Evolutionary conservation across 2,888 invertebrate species (phyloP), one percentile per base, ranked within the genome.

Genomic region (Sphaerophoria rueppellii): DNA sequence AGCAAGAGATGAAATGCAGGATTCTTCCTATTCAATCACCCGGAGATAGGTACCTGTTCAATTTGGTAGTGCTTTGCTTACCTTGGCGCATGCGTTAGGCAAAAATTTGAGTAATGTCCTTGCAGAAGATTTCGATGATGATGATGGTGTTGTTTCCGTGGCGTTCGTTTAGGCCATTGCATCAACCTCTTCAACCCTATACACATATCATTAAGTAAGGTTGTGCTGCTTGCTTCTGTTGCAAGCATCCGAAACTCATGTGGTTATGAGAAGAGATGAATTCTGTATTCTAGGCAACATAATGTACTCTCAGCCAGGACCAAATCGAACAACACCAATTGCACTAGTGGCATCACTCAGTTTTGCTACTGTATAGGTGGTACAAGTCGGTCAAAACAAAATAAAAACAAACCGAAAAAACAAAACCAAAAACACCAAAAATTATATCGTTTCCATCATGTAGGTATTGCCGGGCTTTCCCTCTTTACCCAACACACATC

Each of bases 191-290:
- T 78, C 82, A 74, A 58, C 73, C 63, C 67, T 60, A 65, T 63
- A 71, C 71, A 69, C 71, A 69, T 70, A 63, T 63, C 77, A 63
- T 63, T 48, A 61, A 43, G 71, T 61, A 43, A 43, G 75, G 72
- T 40, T 76, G 52, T 43, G 11, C 43, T 43, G 43, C 43, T 76
- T 24, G 52, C 65, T 65, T 16, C 71, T 67, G 69, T 67, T 77
- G 80, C 83, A 83, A 71, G 72, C 72, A 73, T 80, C 80, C 50
- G 52, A 75, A 81, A 80, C 85, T 77, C 85, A 81, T 85, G 81
- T 85, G 85, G 85, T 85, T 85, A 81, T 85, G 85, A 85, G 85
- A 24, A 24, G 24, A 85, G 85, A 81, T 85, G 76, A 81, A 76
- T 76, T 73, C 73, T 69, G 24, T 24, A 81, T 85, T 85, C 80